These are phyloP conservation scores for Sebastes matsubarae DNA, from an alignment of 2,797 vertebrate species.

Conservation along the genomic window DNA sequence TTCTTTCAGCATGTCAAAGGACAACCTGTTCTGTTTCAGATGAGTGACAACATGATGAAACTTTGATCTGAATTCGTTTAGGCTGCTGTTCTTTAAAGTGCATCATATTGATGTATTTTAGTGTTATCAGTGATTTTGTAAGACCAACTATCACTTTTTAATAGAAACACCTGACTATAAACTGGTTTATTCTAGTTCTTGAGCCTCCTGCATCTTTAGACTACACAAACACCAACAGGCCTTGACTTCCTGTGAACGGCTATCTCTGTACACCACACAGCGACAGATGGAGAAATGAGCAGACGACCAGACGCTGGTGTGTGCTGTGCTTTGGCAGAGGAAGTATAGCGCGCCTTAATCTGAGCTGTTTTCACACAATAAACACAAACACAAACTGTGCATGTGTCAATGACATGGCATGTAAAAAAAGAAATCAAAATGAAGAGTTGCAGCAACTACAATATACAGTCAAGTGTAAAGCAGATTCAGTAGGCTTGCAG, in stretches of 20 bases:
- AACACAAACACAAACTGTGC: slow-evolving; percentile 13
- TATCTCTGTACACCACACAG: not conserved
- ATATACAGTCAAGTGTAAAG: not conserved
- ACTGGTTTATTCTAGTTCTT: slow-evolving; percentile 8
- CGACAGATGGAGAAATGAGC: slow-evolving; percentile 54
- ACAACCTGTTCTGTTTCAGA: not conserved
- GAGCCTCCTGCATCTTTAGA: not conserved
- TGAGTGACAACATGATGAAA: not conserved
- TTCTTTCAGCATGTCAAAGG: not conserved
- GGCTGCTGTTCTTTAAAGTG: not conserved
- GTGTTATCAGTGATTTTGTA: not conserved
- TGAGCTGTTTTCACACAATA: slow-evolving; percentile 29
- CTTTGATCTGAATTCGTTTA: not conserved
- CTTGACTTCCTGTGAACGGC: slow-evolving; percentile 26
- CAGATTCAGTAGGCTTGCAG: not conserved
- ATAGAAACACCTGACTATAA: not conserved
- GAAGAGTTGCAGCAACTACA: not conserved
- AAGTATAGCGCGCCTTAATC: slow-evolving; percentile 21
- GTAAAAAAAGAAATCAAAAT: not conserved
- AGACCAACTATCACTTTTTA: not conserved
- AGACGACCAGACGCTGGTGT: not conserved
- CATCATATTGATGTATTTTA: not conserved
- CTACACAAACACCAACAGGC: slow-evolving; percentile 8
- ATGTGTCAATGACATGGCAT: not conserved
- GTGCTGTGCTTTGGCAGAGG: slow-evolving; percentile 15